A percentile compares a stretch with the other conserved stretches of the same genome.
Conservation (phyloP, 92 coral and sea anemone genomes). For the Bergia puertoricense region DNA sequence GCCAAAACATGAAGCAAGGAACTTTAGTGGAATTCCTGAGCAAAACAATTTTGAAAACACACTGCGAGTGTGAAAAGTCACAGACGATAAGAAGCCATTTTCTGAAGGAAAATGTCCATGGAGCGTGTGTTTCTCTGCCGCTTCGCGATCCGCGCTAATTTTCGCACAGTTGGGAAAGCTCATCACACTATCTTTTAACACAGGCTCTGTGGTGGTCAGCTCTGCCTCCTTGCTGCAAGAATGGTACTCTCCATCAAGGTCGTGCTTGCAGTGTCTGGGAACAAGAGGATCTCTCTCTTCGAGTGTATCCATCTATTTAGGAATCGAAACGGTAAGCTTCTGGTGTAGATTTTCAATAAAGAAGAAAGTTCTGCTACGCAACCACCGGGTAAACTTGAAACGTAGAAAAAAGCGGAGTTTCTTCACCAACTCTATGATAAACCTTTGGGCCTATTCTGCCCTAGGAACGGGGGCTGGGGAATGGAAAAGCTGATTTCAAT, state of each 20-base stretch:
- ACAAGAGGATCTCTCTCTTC: no score
- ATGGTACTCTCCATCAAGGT: neutral
- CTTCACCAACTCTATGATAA: no score
- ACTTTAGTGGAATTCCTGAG: neutral
- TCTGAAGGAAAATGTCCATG: neutral
- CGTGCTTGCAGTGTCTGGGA: neutral
- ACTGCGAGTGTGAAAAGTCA: neutral
- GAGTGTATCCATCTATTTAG: no score
- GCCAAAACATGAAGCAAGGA: neutral
- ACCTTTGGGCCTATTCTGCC: no score
- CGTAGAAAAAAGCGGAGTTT: no score
- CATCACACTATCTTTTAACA: no score
- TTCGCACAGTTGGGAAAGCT: neutral
- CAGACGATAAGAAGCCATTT: neutral
- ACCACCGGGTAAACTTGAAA: no score
- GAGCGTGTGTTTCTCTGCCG: neutral
- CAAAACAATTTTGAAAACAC: neutral
- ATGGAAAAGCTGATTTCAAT: no score
- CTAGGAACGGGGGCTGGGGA: no score
- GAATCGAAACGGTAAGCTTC: no score
- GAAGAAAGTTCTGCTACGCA: no score
- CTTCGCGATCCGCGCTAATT: neutral
- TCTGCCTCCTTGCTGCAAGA: neutral
- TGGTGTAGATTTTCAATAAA: no score
- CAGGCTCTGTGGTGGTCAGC: neutral